Conservation (phyloP, 2,113 vertebrate genomes). For the Caretta caretta region DNA sequence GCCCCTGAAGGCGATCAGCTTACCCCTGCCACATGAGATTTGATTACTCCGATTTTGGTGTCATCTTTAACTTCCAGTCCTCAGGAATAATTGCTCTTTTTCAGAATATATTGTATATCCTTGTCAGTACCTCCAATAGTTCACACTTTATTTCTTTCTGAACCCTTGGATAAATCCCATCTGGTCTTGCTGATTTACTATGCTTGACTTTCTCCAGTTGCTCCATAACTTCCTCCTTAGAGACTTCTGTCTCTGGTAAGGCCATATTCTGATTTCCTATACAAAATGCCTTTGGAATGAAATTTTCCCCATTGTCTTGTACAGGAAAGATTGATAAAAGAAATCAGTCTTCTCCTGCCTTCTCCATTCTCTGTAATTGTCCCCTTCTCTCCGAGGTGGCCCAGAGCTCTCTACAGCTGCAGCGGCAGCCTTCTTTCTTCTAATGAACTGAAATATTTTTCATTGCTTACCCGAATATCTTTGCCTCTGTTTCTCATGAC, state of each 20-base stretch:
- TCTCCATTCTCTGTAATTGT: not conserved
- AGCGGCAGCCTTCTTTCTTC: not conserved
- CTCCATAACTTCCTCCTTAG: slow-evolving; percentile 57
- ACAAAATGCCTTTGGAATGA: slow-evolving; percentile 67
- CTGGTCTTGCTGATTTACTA: slow-evolving; percentile 42
- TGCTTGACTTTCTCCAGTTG: slow-evolving; percentile 71
- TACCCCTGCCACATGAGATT: not conserved
- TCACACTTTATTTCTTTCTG: slow-evolving; percentile 48
- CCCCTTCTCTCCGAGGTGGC: not conserved
- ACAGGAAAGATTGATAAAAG: slow-evolving; percentile 49
- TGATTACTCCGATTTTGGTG: slow-evolving; percentile 17
- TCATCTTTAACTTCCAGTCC: slow-evolving; percentile 29
- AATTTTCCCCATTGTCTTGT: slow-evolving; percentile 69
- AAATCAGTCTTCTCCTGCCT: fast-evolving
- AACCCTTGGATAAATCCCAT: slow-evolving; percentile 45
- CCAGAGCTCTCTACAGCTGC: not conserved
- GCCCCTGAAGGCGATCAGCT: not conserved
- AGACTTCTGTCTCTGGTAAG: slow-evolving; percentile 46
- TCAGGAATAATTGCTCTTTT: not conserved
- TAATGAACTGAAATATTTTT: not conserved
- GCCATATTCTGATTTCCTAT: slow-evolving; percentile 65
- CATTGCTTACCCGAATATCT: not conserved
- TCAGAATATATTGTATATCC: not conserved
- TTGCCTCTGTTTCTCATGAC: not conserved
- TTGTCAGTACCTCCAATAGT: not conserved